A percentile compares a stretch with the other conserved stretches of the same genome.
Evolutionary conservation across 1,140 invertebrate species (phyloP).

Genomic region (Drosophila fuyamai): DNA sequence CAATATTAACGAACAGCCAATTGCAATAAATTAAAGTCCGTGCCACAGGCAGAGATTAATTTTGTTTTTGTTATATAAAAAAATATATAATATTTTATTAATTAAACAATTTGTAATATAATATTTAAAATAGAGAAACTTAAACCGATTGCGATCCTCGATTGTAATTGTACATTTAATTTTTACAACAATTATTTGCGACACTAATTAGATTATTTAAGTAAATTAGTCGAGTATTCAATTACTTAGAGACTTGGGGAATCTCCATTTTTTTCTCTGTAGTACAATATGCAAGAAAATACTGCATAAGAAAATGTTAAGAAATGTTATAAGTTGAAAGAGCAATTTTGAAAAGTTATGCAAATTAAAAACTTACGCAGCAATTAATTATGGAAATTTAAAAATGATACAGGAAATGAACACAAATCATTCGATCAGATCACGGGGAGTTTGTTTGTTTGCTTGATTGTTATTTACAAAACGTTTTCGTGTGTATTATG

Average conservation of each 20-base stretch:
- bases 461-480: conserved; percentile 68
- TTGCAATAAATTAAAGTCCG: conserved; percentile 40
- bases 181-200: conserved; percentile 63
- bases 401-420: conserved; percentile 70
- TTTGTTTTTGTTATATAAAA: conserved; percentile 57
- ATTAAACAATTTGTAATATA: conserved; percentile 62
- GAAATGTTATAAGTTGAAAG: conserved; percentile 37
- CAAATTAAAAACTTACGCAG: conserved; percentile 52
- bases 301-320: conserved; percentile 62
- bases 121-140: conserved; percentile 61
- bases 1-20: conserved; percentile 55
- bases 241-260: conserved; percentile 23
- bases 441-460: conserved; percentile 52
- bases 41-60: conserved; percentile 51
- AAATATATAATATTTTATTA: conserved; percentile 60
- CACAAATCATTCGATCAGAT: conserved; percentile 64
- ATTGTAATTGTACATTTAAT: conserved; percentile 53
- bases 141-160: conserved; percentile 52
- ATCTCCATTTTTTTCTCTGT: conserved; percentile 22
- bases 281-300: conserved; percentile 76
- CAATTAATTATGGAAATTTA: conserved; percentile 53
- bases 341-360: conserved; percentile 22
- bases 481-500: conserved; percentile 37
- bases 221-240: conserved; percentile 54
- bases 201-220: conserved; percentile 58